Conservation (phyloP, 2,888 invertebrate species). For the Lycophotia porphyrea region DNA sequence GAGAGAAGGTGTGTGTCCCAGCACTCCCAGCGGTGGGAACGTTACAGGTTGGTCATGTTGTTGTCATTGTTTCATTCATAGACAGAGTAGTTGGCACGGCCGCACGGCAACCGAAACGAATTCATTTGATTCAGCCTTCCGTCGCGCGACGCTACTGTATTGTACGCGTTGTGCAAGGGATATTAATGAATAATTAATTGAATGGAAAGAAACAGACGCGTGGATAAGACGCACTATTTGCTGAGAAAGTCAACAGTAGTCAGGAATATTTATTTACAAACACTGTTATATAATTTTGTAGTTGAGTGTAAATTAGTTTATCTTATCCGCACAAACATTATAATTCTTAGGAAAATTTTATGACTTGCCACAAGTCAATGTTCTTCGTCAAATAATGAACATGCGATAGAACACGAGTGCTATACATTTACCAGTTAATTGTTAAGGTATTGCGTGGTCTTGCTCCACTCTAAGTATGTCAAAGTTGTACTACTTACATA, state of each 20-base stretch:
- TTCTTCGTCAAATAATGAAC: not conserved
- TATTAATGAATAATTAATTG: conserved; percentile 21
- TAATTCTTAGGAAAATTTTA: not conserved
- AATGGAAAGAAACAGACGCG: not conserved
- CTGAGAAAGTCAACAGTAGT: conserved; percentile 33
- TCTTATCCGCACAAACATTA: conserved; percentile 12
- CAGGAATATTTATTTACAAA: conserved; percentile 1
- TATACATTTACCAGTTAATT: not conserved
- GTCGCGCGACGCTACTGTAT: no score
- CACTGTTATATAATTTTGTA: not conserved
- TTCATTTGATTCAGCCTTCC: conserved; percentile 5
- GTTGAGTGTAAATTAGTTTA: conserved; percentile 21
- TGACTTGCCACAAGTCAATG: not conserved
- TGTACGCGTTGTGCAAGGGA: not conserved
- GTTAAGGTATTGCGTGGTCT: not conserved
- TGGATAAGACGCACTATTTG: not conserved
- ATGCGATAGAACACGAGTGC: not conserved
- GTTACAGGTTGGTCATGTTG: not conserved
- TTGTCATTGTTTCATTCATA: not conserved
- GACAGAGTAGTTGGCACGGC: not conserved
- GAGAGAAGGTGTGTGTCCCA: not conserved
- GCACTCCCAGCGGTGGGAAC: not conserved
- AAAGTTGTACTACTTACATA: not conserved
- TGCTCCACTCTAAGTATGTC: not conserved
- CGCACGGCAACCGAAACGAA: conserved; percentile 8